These are phyloP conservation scores for Ips typographus DNA, from an alignment of 1,140 invertebrate genomes.

Conservation along the genomic window DNA sequence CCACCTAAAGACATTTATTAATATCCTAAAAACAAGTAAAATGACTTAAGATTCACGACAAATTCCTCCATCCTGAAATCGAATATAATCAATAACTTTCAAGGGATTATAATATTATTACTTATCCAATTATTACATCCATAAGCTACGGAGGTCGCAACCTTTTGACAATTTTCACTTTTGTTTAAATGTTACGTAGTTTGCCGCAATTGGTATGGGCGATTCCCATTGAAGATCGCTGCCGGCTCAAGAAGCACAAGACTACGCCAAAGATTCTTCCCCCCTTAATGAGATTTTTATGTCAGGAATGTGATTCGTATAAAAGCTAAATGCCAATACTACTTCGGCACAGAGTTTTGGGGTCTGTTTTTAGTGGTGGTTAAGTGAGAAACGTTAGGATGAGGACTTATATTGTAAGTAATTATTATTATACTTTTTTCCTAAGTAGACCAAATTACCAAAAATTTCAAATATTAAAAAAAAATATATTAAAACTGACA, in stretches of 20 bases:
- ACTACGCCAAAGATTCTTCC: not conserved
- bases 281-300: not conserved
- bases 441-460: not conserved
- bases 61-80: no score
- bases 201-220: not conserved
- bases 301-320: constrained; percentile 4
- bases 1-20: no score
- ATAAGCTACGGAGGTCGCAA: constrained; percentile 19
- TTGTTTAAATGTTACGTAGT: constrained; percentile 26
- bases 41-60: no score
- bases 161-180: constrained; percentile 35
- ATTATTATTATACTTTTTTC: not conserved
- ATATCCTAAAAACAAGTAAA: no score
- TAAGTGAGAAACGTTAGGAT: constrained; percentile 4
- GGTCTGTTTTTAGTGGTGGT: constrained; percentile 10
- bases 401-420: constrained; percentile 19
- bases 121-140: no score
- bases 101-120: no score
- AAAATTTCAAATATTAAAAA: no score
- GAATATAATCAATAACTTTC: no score
- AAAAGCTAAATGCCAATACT: constrained; percentile 10
- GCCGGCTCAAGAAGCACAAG: constrained; percentile 4
- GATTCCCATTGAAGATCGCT: constrained; percentile 7
- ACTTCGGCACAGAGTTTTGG: not conserved
- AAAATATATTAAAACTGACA: no score